phyloP scores from a whole-genome alignment of 2,113 vertebrate genomes.

The Erpornis zantholeuca region DNA sequence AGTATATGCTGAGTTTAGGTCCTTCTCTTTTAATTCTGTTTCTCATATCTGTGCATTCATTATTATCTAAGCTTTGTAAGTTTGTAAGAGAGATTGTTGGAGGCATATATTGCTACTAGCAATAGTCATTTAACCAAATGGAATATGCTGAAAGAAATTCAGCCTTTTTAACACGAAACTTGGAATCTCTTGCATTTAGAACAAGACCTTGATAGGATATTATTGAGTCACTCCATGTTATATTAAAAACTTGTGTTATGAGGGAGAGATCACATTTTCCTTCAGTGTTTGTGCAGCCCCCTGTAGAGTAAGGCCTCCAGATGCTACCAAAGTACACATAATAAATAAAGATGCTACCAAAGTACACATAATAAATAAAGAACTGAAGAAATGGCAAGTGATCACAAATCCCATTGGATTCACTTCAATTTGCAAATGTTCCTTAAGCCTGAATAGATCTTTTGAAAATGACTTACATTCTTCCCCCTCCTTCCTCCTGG shows the following conservation, averaged over 20 bases:
- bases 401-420: slow-evolving; percentile 8
- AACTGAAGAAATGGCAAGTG: background rate
- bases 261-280: background rate
- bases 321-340: background rate
- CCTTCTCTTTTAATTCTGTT: background rate
- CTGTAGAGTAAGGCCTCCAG: background rate
- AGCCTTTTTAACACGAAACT: background rate
- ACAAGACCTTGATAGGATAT: background rate
- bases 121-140: background rate
- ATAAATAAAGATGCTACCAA: slow-evolving; percentile 21
- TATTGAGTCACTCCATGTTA: background rate
- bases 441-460: background rate
- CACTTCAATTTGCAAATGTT: background rate
- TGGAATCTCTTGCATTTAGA: background rate
- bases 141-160: background rate
- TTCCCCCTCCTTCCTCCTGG: background rate
- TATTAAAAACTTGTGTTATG: background rate
- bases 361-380: slow-evolving; percentile 5
- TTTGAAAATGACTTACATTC: background rate
- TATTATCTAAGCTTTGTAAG: background rate
- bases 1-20: background rate
- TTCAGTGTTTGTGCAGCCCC: background rate
- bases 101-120: background rate
- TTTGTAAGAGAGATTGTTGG: background rate
- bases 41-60: background rate